Evolutionary conservation across 2,113 vertebrate genomes (phyloP).

Genomic region (Climacteris rufus): DNA sequence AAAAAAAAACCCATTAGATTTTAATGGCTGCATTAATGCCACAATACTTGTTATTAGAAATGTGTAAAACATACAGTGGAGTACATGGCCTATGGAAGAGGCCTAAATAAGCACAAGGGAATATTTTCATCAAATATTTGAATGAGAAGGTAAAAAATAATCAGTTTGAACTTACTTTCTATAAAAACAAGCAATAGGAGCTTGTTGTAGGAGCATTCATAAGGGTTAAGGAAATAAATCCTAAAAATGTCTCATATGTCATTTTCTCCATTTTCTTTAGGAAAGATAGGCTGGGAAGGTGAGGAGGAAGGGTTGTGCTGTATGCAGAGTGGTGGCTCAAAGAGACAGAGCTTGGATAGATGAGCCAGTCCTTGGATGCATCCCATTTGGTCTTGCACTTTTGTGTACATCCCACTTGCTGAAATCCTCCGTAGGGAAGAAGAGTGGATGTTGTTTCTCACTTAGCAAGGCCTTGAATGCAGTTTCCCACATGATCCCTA

Average conservation of each 20-base stretch:
- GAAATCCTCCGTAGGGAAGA: background rate
- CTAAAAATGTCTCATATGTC: background rate
- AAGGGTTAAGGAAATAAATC: background rate
- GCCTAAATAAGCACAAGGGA: background rate
- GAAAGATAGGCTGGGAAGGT: background rate
- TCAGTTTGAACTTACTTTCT: constrained; percentile 21
- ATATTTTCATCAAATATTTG: background rate
- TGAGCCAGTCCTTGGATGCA: background rate
- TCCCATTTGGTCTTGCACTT: background rate
- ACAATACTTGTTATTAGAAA: background rate
- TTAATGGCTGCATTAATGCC: background rate
- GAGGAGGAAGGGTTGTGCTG: background rate
- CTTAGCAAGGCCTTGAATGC: background rate
- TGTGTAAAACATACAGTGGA: background rate
- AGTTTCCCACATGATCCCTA: background rate
- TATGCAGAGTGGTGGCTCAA: background rate
- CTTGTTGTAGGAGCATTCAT: background rate
- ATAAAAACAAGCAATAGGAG: background rate
- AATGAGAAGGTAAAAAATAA: background rate
- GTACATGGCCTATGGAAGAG: background rate
- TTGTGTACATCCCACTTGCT: background rate
- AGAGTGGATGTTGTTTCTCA: background rate
- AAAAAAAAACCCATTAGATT: background rate
- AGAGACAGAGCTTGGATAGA: background rate
- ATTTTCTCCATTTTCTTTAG: background rate